Conservation (phyloP, 2,113 vertebrate species). For the Carettochelys insculpta region DNA sequence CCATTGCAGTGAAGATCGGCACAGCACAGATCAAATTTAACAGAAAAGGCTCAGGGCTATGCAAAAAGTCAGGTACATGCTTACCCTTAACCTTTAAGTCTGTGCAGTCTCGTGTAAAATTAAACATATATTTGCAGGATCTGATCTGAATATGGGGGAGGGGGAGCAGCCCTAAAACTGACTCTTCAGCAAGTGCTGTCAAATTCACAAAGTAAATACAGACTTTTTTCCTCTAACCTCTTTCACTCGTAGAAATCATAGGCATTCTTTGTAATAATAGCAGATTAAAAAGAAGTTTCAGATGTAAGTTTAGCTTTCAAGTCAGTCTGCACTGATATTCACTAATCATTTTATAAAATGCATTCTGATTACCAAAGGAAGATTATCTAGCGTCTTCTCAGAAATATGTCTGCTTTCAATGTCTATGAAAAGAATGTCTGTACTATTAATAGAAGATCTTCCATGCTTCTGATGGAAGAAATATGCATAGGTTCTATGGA, state of each 20-base stretch:
- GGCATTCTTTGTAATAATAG: not conserved
- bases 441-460: not conserved
- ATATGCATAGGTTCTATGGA: not conserved
- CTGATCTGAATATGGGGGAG: not conserved
- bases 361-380: not conserved
- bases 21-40: not conserved
- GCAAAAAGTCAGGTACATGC: not conserved
- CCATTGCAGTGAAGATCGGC: not conserved
- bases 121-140: not conserved
- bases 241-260: not conserved
- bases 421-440: not conserved
- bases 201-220: not conserved
- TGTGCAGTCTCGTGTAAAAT: not conserved
- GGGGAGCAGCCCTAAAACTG: not conserved
- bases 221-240: not conserved
- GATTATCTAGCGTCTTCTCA: not conserved
- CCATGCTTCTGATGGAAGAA: not conserved
- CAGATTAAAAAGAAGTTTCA: not conserved
- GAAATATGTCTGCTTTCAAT: not conserved
- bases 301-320: not conserved
- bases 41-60: not conserved
- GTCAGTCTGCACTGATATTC: not conserved
- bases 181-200: not conserved
- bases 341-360: not conserved
- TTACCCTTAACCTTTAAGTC: not conserved